phyloP scores from a whole-genome alignment of 2,797 vertebrate species.

The Clarias pachynema region DNA sequence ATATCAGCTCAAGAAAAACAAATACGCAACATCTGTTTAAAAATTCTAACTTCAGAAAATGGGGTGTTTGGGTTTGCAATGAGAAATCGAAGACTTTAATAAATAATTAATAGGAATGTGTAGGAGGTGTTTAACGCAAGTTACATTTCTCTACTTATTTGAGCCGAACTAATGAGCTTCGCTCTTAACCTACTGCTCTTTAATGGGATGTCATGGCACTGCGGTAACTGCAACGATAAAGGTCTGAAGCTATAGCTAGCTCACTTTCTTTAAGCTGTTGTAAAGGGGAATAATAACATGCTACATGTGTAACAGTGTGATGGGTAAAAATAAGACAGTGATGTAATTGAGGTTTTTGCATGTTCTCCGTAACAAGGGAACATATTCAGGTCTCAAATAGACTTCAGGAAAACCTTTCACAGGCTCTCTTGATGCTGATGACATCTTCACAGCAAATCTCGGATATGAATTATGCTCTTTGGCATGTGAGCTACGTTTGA shows the following conservation, averaged over 20 bases:
- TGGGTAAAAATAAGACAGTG: not conserved
- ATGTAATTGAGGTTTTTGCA: not conserved
- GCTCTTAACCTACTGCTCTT: not conserved
- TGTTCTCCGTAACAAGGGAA: not conserved
- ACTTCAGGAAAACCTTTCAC: not conserved
- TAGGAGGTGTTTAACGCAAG: not conserved
- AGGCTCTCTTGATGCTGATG: not conserved
- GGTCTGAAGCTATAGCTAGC: not conserved
- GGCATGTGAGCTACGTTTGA: not conserved
- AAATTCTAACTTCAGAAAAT: not conserved
- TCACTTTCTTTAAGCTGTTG: not conserved
- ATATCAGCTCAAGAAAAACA: constrained; percentile 1
- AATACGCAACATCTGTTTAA: not conserved
- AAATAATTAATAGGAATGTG: not conserved
- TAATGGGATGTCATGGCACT: not conserved
- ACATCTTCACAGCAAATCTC: not conserved
- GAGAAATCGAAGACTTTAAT: not conserved
- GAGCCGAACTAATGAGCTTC: not conserved
- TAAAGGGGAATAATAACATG: not conserved
- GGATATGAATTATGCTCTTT: not conserved
- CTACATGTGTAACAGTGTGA: not conserved
- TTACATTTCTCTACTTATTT: not conserved
- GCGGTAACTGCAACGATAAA: too few relatives aligned
- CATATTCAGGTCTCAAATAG: not conserved
- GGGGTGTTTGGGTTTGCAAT: not conserved